A percentile compares a stretch with the other conserved stretches of the same genome.
Evolutionary conservation across 2,797 vertebrate genomes (phyloP).

Genomic region (Anisognathus igniventris): DNA sequence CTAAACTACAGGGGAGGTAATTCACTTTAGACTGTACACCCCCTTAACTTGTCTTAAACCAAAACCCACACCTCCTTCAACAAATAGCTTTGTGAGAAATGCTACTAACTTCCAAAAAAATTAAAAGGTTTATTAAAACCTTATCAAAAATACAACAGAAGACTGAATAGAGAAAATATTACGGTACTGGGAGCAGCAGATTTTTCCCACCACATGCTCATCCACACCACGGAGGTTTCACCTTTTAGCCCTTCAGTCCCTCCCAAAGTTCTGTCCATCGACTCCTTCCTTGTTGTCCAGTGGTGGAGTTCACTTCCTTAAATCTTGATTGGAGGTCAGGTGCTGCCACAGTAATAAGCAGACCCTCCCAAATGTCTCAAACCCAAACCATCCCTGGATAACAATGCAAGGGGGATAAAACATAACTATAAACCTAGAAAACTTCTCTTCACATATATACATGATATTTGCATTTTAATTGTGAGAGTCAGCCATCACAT

Average conservation of each 20-base stretch:
- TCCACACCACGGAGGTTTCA: not conserved
- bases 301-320: not conserved
- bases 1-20: not conserved
- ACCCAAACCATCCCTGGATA: not conserved
- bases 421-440: not conserved
- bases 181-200: accelerated
- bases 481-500: not conserved
- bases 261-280: not conserved
- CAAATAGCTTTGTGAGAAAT: not conserved
- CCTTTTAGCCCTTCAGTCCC: not conserved
- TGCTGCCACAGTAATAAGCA: not conserved
- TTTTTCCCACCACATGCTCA: not conserved
- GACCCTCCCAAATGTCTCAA: not conserved
- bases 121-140: not conserved
- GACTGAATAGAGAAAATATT: not conserved
- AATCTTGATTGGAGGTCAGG: not conserved
- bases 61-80: not conserved
- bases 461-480: not conserved
- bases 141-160: not conserved
- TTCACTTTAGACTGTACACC: not conserved
- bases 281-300: not conserved
- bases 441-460: not conserved
- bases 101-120: not conserved
- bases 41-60: not conserved
- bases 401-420: not conserved